Evolutionary conservation across 2,113 vertebrate species (phyloP), one percentile per base, ranked within the genome.

Genomic region (Meriones unguiculatus): DNA sequence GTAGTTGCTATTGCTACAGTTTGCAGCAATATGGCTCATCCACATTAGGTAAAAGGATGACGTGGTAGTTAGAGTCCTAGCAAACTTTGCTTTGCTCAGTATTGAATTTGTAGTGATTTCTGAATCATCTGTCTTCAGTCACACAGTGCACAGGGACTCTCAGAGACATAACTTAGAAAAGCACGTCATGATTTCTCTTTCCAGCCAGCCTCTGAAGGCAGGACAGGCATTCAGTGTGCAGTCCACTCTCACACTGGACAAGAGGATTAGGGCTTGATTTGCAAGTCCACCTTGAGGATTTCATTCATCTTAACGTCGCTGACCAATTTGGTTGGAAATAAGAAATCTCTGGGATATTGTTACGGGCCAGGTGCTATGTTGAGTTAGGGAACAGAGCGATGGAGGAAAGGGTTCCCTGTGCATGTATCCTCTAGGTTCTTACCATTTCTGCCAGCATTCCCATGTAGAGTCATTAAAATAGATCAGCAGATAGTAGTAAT

Each of bases 161-260:
- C 2, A 10, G 57, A 86, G 77, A 89, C 38, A 65, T n/a, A 25
- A 54, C 15, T 80, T 91, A 65, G 38, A 81, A 50, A 80, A 20
- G 41, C 1, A 0, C 10, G 4, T 24, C 13, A 7, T 30, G 13
- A n/a, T 41, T 28, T 69, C 10, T 80, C 87, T 70, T 72, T 54
- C 57, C 2, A 11, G 10, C 50, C 22, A 25, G 38, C 76, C 17
- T 25, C 5, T 28, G 14, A 5, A 70, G 20, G 12, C n/a, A 52
- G 17, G 12, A 13, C 17, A 62, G 65, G 28, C 35, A 1, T n/a
- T 52, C 24, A 11, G 15, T 54, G 35, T 15, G 6, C 41, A 7
- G 5, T 17, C 17, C 8, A 0, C n/a, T 13, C 35, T 64, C 11
- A 32, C 10, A 0, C 0, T 0, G 38, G 46, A 25, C 0, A 4